Percentiles rank a stretch among this genome's conserved stretches.
phyloP scores from a whole-genome alignment of 2,113 vertebrate genomes.

The Hydrochoerus hydrochaeris region DNA sequence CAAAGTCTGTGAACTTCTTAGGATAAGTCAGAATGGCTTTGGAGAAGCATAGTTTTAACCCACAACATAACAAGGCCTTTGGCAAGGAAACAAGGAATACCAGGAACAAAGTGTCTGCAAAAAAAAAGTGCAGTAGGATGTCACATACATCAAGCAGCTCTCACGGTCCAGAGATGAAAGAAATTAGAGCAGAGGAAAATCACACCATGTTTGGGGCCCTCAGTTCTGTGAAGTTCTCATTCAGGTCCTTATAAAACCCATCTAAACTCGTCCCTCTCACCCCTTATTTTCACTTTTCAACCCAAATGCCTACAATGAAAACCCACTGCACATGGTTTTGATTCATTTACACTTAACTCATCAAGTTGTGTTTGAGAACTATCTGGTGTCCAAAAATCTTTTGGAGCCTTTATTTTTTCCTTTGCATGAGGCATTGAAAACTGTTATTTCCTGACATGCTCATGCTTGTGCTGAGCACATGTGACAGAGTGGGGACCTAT shows the following conservation, averaged over 20 bases:
- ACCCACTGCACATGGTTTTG: conserved; percentile 70
- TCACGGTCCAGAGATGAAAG: conserved; percentile 60
- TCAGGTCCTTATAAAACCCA: conserved; percentile 54
- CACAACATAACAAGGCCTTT: conserved; percentile 65
- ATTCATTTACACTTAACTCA: conserved; percentile 78
- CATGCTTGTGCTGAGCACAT: neutral
- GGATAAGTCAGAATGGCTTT: conserved; percentile 65
- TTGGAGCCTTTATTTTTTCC: neutral
- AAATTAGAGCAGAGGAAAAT: conserved; percentile 43
- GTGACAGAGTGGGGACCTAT: neutral
- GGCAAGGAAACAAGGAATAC: conserved; percentile 66
- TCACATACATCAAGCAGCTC: conserved; percentile 62
- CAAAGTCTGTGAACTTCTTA: conserved; percentile 50
- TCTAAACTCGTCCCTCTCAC: neutral
- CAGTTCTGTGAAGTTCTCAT: conserved; percentile 59
- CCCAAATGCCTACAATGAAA: conserved; percentile 54
- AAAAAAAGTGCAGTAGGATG: conserved; percentile 44
- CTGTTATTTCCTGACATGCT: neutral
- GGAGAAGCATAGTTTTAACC: conserved; percentile 67
- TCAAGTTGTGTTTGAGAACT: conserved; percentile 65
- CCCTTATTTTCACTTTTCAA: conserved; percentile 67
- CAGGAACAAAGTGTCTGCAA: conserved; percentile 53
- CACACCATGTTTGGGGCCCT: conserved; percentile 53
- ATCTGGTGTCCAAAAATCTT: conserved; percentile 65
- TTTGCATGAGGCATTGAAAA: conserved; percentile 48